These are phyloP conservation scores for Eolophus roseicapilla DNA, from an alignment of 2,113 vertebrate species.

Conservation along the genomic window DNA sequence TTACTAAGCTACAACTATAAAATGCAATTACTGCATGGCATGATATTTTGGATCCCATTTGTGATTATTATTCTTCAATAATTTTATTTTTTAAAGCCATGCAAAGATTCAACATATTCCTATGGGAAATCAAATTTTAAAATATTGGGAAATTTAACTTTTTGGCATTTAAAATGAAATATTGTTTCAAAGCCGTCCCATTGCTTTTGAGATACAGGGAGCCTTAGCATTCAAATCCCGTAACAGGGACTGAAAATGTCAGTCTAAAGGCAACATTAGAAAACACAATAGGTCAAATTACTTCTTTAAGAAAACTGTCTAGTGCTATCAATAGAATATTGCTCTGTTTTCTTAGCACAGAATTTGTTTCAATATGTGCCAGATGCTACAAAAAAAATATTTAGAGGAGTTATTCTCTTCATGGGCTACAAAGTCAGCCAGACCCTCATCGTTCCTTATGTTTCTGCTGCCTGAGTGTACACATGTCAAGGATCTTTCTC, in stretches of 20 bases:
- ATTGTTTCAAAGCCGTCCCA: neutral
- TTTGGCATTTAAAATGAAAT: neutral
- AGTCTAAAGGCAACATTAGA: neutral
- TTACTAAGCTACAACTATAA: neutral
- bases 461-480: neutral
- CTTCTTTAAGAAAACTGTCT: neutral
- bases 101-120: neutral
- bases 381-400: neutral
- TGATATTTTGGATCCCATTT: neutral
- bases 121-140: neutral
- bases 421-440: neutral
- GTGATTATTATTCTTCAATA: neutral
- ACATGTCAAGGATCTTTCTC: neutral
- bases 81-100: neutral
- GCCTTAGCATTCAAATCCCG: neutral
- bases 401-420: neutral
- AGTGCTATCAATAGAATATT: neutral
- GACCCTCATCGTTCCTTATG: accelerated
- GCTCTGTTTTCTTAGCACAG: neutral
- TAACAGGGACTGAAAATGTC: neutral
- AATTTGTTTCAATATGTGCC: neutral
- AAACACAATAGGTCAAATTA: neutral
- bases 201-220: neutral
- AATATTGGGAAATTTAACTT: neutral
- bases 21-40: neutral